Percentiles rank a stretch among this genome's conserved stretches.
phyloP scores from a whole-genome alignment of 2,113 vertebrate genomes.

The zebrafish (Danio rerio) region DNA sequence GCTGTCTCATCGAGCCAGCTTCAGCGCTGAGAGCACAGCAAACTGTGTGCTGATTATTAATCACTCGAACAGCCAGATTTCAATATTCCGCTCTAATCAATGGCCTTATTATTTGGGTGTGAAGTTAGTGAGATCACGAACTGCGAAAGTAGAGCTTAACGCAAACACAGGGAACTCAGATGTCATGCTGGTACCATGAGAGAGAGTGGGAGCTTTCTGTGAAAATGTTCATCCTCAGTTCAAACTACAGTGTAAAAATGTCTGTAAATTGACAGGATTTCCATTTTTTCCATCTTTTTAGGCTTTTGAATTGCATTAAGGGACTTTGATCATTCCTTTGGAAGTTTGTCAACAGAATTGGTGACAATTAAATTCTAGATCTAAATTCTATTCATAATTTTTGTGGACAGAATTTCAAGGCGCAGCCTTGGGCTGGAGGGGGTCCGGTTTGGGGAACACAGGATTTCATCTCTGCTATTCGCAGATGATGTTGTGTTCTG shows the following conservation, averaged over 20 bases:
- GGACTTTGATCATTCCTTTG: too few species aligned
- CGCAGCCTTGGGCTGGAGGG: too few species aligned
- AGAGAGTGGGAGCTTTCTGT: neutral
- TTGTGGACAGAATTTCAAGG: too few species aligned
- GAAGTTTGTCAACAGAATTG: too few species aligned
- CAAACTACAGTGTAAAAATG: neutral
- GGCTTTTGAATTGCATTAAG: too few species aligned
- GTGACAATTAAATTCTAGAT: too few species aligned
- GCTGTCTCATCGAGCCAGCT: constrained; percentile 68
- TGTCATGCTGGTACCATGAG: neutral
- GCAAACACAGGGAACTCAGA: neutral
- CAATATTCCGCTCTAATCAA: constrained; percentile 45
- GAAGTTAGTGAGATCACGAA: constrained; percentile 16
- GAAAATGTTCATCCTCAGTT: neutral
- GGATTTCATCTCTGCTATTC: too few species aligned
- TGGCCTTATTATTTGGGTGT: constrained; percentile 29
- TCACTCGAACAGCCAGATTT: constrained; percentile 59
- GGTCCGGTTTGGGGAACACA: too few species aligned
- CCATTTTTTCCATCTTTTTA: too few species aligned
- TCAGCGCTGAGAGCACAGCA: constrained; percentile 45
- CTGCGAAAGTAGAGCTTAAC: neutral
- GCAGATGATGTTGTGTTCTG: too few species aligned
- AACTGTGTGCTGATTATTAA: constrained; percentile 69
- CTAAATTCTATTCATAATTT: too few species aligned
- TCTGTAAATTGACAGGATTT: too few species aligned